Conservation (phyloP, 1,140 invertebrate genomes). For the Caenorhabditis inopinata region DNA sequence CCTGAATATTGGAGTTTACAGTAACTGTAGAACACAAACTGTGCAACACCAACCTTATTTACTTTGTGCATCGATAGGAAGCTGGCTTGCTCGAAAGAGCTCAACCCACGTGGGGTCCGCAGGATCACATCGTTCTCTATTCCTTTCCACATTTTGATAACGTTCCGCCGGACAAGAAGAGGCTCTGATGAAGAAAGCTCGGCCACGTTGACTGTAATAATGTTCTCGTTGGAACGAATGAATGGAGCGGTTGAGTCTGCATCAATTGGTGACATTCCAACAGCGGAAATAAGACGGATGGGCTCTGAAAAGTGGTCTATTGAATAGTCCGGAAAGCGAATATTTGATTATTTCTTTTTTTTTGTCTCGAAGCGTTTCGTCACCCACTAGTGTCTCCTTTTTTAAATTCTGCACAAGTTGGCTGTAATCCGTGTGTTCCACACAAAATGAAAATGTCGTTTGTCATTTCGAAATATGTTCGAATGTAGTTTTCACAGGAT, state of each 20-base stretch:
- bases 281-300: not conserved
- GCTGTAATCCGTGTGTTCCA: slow-evolving; percentile 28
- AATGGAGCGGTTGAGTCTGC: slow-evolving; percentile 3
- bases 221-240: not conserved
- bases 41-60: not conserved
- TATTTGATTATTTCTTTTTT: no score
- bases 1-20: no score
- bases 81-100: slow-evolving; percentile 25
- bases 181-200: slow-evolving; percentile 17
- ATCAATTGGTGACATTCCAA: slow-evolving; percentile 25
- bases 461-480: slow-evolving; percentile 6
- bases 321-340: no score
- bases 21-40: no score
- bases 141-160: slow-evolving; percentile 22
- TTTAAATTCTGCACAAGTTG: slow-evolving; percentile 3
- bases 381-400: not conserved
- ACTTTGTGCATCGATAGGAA: slow-evolving; percentile 34
- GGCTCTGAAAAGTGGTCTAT: slow-evolving; percentile 1
- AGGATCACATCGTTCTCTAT: slow-evolving; percentile 20
- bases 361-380: not conserved
- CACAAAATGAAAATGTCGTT: slow-evolving; percentile 23
- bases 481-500: slow-evolving; percentile 31
- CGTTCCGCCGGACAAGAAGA: not conserved
- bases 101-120: slow-evolving; percentile 29
- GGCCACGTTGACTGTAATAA: slow-evolving; percentile 28